Percentiles rank a stretch among this genome's conserved stretches.
These are phyloP conservation scores for Coreius guichenoti DNA, from an alignment of 2,797 vertebrate species.

Conservation along the genomic window DNA sequence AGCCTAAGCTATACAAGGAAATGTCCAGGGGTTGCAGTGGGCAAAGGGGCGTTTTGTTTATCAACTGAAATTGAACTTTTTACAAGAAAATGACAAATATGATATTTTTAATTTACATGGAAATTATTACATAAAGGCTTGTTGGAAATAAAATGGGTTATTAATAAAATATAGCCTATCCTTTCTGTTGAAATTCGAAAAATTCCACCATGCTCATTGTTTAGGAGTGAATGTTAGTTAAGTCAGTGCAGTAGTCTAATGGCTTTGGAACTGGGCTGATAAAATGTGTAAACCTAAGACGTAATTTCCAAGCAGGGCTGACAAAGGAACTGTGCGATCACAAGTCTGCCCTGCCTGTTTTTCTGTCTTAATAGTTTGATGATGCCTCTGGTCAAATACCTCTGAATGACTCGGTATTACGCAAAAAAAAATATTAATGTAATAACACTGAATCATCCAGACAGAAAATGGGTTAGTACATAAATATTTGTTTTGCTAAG, in stretches of 20 bases:
- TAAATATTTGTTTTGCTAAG: slow-evolving; percentile 16
- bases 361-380: background rate
- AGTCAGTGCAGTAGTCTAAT: background rate
- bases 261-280: background rate
- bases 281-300: background rate
- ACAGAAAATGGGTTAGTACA: background rate
- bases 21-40: slow-evolving; percentile 24
- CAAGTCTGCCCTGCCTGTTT: background rate
- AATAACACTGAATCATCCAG: slow-evolving; percentile 20
- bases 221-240: background rate
- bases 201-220: background rate
- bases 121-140: background rate
- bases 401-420: background rate
- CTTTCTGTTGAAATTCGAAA: background rate
- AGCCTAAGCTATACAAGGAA: slow-evolving; percentile 65
- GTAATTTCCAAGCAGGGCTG: background rate
- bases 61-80: slow-evolving; percentile 4
- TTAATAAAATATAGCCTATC: background rate
- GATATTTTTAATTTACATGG: background rate
- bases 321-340: background rate
- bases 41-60: slow-evolving; percentile 44
- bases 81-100: background rate
- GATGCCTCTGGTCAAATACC: background rate
- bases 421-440: background rate
- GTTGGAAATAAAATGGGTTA: background rate